phyloP scores from a whole-genome alignment of 2,888 invertebrate species.

The Macaria liturata region DNA sequence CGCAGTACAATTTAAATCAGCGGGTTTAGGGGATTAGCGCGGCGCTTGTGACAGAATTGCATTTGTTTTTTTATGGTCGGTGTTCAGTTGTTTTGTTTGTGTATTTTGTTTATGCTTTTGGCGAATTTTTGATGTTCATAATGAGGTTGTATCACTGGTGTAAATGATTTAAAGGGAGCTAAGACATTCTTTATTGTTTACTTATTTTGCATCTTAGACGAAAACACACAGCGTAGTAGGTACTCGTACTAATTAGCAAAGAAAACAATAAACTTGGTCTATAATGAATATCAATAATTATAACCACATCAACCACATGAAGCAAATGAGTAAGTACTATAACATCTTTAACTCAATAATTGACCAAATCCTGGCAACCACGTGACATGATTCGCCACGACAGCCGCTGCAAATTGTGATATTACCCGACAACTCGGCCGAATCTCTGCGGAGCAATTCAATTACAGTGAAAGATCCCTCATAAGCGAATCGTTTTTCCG shows the following conservation, averaged over 20 bases:
- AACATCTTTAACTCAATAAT: too few species aligned
- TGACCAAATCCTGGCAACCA: background rate
- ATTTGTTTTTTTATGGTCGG: slow-evolving; percentile 16
- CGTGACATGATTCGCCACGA: slow-evolving; percentile 55
- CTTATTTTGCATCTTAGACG: too few species aligned
- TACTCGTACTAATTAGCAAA: too few species aligned
- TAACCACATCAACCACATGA: too few species aligned
- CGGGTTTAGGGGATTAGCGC: slow-evolving; percentile 35
- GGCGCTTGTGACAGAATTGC: slow-evolving; percentile 30
- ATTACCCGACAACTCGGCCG: slow-evolving; percentile 66
- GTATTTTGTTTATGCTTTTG: slow-evolving; percentile 28
- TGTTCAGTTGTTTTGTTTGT: slow-evolving; percentile 24
- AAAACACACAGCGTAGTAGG: too few species aligned
- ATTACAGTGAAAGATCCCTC: slow-evolving; percentile 83
- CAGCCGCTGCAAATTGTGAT: slow-evolving; percentile 50
- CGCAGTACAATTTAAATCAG: slow-evolving; percentile 37
- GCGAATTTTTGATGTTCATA: background rate
- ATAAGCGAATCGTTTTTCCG: slow-evolving; percentile 84
- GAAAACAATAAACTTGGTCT: too few species aligned
- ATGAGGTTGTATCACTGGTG: too few species aligned
- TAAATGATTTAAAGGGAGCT: too few species aligned
- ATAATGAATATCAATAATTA: too few species aligned
- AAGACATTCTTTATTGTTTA: too few species aligned
- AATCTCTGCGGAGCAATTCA: slow-evolving; percentile 80
- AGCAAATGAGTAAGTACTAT: too few species aligned